Evolutionary conservation across 1,140 invertebrate species (phyloP).

Genomic region (Zaprionus inermis): DNA sequence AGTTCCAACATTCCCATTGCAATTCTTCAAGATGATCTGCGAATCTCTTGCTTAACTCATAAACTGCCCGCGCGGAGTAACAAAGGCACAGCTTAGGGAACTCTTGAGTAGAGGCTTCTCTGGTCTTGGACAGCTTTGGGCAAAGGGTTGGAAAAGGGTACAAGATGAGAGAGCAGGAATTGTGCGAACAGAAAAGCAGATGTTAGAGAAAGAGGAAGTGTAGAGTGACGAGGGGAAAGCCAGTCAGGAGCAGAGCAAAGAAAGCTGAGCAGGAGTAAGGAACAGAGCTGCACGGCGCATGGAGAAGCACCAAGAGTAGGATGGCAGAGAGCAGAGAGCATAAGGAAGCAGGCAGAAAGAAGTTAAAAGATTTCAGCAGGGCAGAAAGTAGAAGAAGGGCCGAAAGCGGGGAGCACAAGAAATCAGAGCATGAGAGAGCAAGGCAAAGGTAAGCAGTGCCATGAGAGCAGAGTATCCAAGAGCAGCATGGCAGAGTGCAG

Average conservation of each 20-base stretch:
- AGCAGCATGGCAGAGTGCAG: background rate
- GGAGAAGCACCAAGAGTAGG: too few relatives aligned
- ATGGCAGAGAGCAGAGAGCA: too few relatives aligned
- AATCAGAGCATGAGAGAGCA: background rate
- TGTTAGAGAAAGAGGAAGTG: background rate
- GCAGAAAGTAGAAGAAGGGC: too few relatives aligned
- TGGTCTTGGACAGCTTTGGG: background rate
- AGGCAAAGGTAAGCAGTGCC: background rate
- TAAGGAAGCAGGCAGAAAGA: background rate
- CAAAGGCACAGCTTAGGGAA: background rate
- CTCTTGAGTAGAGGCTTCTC: background rate
- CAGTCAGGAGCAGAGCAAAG: too few relatives aligned
- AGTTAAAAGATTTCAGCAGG: too few relatives aligned
- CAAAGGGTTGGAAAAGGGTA: background rate
- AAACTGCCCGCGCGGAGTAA: constrained; percentile 1
- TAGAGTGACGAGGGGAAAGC: too few relatives aligned
- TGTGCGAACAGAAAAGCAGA: background rate
- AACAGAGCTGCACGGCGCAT: too few relatives aligned
- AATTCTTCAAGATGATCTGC: constrained; percentile 3
- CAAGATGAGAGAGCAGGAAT: background rate
- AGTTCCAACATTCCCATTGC: constrained; percentile 54
- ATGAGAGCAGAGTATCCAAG: background rate
- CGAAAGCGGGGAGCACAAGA: background rate
- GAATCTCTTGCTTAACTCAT: constrained; percentile 2
- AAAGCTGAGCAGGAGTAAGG: too few relatives aligned